Conservation (phyloP, 1,140 invertebrate species). For the Euborellia annulipes region DNA sequence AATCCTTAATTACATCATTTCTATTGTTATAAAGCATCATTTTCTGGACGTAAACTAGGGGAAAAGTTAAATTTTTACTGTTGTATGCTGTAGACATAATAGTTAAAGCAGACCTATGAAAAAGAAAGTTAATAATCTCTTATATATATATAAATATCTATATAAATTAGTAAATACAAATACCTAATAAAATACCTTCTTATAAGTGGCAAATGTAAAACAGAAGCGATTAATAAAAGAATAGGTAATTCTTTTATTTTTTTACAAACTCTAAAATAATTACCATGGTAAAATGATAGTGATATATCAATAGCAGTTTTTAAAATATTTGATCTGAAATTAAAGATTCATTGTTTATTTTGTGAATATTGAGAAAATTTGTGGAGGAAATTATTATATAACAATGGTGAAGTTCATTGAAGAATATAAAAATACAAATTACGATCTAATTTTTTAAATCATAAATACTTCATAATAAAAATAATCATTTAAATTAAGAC, state of each 20-base stretch:
- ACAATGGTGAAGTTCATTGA: too few relatives aligned
- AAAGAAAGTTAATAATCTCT: conserved; percentile 9
- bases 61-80: conserved; percentile 33
- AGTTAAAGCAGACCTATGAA: conserved; percentile 30
- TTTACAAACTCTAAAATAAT: conserved; percentile 32
- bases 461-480: too few relatives aligned
- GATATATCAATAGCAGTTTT: conserved; percentile 29
- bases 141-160: background rate
- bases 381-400: too few relatives aligned
- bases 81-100: conserved; percentile 36
- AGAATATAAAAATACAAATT: too few relatives aligned
- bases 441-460: too few relatives aligned
- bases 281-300: conserved; percentile 30
- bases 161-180: conserved; percentile 8
- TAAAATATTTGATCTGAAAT: too few relatives aligned
- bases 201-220: conserved; percentile 29
- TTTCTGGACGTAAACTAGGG: conserved; percentile 22
- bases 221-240: conserved; percentile 28
- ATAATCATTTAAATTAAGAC: too few relatives aligned
- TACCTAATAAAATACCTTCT: conserved; percentile 26
- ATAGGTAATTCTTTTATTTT: conserved; percentile 29
- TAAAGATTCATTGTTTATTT: too few relatives aligned
- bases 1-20: conserved; percentile 19
- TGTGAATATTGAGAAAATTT: too few relatives aligned
- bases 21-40: conserved; percentile 23